Percentiles rank a stretch among this genome's conserved stretches.
phyloP scores from a whole-genome alignment of 2,888 invertebrate species.

The Timandra comae region DNA sequence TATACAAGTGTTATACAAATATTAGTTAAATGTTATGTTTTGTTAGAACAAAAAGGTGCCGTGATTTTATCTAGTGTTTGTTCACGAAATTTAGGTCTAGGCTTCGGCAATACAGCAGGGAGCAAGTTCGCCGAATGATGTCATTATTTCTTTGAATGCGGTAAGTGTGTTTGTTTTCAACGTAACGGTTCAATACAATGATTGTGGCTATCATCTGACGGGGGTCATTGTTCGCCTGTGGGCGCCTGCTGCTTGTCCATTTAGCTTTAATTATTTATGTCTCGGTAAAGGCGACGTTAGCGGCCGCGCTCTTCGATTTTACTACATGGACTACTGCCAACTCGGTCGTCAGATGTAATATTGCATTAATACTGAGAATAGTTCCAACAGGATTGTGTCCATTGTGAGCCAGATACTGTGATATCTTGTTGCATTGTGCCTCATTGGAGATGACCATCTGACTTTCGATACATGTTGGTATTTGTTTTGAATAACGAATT shows the following conservation, averaged over 20 bases:
- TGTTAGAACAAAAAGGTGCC: neutral
- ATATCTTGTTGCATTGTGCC: conserved; percentile 4
- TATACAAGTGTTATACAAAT: too few species aligned
- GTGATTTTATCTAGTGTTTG: conserved; percentile 8
- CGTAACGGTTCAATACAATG: neutral
- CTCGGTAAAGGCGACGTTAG: conserved; percentile 30
- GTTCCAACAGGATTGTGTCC: conserved; percentile 10
- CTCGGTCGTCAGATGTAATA: conserved; percentile 41
- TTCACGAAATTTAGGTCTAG: too few species aligned
- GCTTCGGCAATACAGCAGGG: too few species aligned
- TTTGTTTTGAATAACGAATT: neutral
- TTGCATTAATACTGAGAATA: conserved; percentile 21
- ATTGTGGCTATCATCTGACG: conserved; percentile 20
- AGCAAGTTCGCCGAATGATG: too few species aligned
- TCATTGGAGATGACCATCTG: conserved; percentile 5
- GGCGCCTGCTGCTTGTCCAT: conserved; percentile 9
- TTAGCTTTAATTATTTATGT: conserved; percentile 36
- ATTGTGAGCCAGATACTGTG: conserved; percentile 11
- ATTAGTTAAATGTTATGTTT: too few species aligned
- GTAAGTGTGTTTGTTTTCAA: too few species aligned
- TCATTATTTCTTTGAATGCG: too few species aligned
- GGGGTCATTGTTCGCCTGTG: conserved; percentile 45
- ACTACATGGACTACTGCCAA: conserved; percentile 64
- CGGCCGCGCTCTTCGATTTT: conserved; percentile 25
- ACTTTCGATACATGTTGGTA: conserved; percentile 2